Percentiles rank a stretch among this genome's conserved stretches.
Evolutionary conservation across 2,797 vertebrate genomes (phyloP).

Genomic region (Rhinophrynus dorsalis): DNA sequence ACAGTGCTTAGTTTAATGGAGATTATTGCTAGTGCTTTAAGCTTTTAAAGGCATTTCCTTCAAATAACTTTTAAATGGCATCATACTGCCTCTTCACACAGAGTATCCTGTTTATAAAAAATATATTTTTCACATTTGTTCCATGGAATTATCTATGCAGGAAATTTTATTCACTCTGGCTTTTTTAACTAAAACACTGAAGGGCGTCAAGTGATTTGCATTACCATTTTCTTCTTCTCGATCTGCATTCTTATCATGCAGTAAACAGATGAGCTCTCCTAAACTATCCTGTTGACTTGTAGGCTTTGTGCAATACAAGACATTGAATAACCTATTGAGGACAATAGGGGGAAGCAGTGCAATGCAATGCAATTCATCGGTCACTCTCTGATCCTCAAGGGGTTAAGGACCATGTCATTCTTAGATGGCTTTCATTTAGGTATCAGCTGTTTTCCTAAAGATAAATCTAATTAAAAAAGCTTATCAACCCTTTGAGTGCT

Average conservation of each 20-base stretch:
- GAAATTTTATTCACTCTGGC: conserved; percentile 15
- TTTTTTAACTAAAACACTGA: conserved; percentile 7
- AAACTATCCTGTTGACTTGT: conserved; percentile 17
- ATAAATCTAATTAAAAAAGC: no score
- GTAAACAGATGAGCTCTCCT: conserved; percentile 28
- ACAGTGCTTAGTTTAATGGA: not conserved
- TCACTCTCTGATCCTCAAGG: no score
- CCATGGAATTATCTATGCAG: conserved; percentile 13
- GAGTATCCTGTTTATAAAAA: not conserved
- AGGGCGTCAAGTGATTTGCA: not conserved
- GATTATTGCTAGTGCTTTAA: not conserved
- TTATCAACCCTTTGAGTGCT: no score
- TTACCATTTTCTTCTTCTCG: conserved; percentile 10
- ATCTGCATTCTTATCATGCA: conserved; percentile 31
- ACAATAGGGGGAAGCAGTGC: no score
- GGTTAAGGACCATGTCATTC: no score
- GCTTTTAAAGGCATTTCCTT: not conserved
- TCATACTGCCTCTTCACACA: not conserved
- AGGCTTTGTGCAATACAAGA: not conserved
- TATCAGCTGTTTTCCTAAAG: no score
- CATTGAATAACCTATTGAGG: not conserved
- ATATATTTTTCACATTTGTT: not conserved
- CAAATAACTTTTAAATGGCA: not conserved
- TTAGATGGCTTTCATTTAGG: no score
- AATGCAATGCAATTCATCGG: no score